phyloP scores from a whole-genome alignment of 2,113 vertebrate genomes.

The Conger conger region DNA sequence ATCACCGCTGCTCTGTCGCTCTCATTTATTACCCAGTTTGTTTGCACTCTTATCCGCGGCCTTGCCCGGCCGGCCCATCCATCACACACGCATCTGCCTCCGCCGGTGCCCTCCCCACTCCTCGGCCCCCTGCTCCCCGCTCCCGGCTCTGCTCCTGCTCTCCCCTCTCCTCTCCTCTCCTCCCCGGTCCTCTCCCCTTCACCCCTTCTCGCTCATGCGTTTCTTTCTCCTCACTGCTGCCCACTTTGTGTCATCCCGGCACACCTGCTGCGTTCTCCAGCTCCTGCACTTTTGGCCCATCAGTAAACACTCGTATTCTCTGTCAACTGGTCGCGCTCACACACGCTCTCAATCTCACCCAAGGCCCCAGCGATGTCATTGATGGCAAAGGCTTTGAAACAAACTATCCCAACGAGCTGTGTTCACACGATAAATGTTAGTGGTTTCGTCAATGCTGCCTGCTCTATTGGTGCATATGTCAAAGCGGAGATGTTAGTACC shows the following conservation, averaged over 20 bases:
- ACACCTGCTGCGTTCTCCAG: not conserved
- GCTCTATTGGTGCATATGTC: not conserved
- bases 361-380: not conserved
- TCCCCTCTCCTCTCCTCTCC: slow-evolving; percentile 25
- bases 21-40: slow-evolving; percentile 93
- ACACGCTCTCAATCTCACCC: not conserved
- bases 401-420: not conserved
- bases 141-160: slow-evolving; percentile 34
- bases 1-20: slow-evolving; percentile 78
- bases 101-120: not conserved
- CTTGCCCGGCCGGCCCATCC: slow-evolving; percentile 89
- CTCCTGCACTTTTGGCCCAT: not conserved
- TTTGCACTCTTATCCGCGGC: slow-evolving; percentile 94
- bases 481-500: not conserved
- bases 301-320: not conserved
- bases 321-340: not conserved
- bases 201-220: slow-evolving; percentile 33
- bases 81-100: slow-evolving; percentile 70
- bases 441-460: not conserved
- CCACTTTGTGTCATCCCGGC: not conserved
- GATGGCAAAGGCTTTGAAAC: not conserved
- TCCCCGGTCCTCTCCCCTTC: slow-evolving; percentile 24
- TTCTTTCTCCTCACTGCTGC: not conserved
- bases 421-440: not conserved
- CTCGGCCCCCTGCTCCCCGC: slow-evolving; percentile 19